These are phyloP conservation scores for Orthonevra nobilis DNA, from an alignment of 2,888 invertebrate genomes.

Conservation along the genomic window DNA sequence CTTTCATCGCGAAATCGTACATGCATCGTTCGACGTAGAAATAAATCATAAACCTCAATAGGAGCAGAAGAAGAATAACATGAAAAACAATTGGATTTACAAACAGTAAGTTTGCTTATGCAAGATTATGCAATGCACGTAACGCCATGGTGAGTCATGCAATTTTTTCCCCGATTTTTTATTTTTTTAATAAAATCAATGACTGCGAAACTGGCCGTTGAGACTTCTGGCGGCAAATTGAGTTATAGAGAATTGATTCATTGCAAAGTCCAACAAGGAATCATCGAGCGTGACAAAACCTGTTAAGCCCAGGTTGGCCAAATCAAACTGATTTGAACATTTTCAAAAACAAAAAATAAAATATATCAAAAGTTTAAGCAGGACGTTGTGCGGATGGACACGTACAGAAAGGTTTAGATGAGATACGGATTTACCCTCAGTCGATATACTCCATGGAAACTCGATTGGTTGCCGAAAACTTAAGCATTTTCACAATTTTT, in stretches of 20 bases:
- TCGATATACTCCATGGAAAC: too few relatives aligned
- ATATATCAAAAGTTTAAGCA: too few relatives aligned
- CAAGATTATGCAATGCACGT: slow-evolving; percentile 58
- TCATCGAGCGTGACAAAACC: slow-evolving; percentile 43
- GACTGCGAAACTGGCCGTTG: slow-evolving; percentile 35
- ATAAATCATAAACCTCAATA: slow-evolving; percentile 58
- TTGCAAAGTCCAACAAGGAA: slow-evolving; percentile 12
- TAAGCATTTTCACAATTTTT: too few relatives aligned
- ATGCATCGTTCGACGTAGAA: slow-evolving; percentile 20
- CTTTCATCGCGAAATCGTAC: slow-evolving; percentile 14
- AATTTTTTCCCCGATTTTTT: slow-evolving; percentile 14
- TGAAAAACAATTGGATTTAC: slow-evolving; percentile 55
- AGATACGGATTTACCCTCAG: too few relatives aligned
- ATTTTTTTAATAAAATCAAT: slow-evolving; percentile 13
- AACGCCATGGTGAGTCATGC: slow-evolving; percentile 39
- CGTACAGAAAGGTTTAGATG: too few relatives aligned
- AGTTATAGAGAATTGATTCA: slow-evolving; percentile 24
- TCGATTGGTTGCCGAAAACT: too few relatives aligned
- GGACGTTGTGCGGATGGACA: too few relatives aligned
- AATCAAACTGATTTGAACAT: neutral
- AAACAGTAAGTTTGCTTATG: slow-evolving; percentile 45
- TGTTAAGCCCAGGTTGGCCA: slow-evolving; percentile 15
- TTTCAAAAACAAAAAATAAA: too few relatives aligned
- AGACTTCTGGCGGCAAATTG: slow-evolving; percentile 47
- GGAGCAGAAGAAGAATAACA: slow-evolving; percentile 31